Evolutionary conservation across 2,797 vertebrate genomes (phyloP).

Genomic region (Passerculus sandwichensis): DNA sequence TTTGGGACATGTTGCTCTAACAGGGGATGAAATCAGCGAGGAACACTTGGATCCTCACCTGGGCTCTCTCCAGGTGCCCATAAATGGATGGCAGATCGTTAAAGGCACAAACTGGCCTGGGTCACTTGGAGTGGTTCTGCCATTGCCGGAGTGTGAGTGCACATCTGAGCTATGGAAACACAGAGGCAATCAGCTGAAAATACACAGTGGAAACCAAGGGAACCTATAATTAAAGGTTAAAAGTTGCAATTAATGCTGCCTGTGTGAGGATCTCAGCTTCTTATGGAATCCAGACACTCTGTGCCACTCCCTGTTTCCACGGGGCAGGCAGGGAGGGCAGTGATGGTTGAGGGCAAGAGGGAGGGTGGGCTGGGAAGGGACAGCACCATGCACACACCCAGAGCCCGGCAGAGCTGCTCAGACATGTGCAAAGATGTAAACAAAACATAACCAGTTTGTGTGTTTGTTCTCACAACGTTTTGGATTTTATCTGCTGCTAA

Average conservation of each 20-base stretch:
- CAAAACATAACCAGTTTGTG: neutral
- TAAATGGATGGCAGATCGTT: neutral
- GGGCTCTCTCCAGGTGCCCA: neutral
- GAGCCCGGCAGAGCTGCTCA: neutral
- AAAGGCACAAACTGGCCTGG: neutral
- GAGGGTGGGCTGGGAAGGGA: neutral
- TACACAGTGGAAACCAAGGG: constrained; percentile 7
- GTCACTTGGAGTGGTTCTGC: neutral
- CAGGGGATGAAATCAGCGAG: neutral
- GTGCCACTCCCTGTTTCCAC: neutral
- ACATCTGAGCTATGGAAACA: neutral
- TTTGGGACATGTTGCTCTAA: neutral
- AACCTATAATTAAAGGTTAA: constrained; percentile 49
- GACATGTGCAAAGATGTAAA: neutral
- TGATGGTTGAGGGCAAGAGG: fast-evolving
- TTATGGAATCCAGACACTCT: constrained; percentile 44
- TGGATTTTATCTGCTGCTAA: neutral
- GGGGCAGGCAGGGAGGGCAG: neutral
- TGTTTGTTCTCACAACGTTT: neutral
- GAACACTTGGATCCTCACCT: neutral
- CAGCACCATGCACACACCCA: neutral
- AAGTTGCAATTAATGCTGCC: constrained; percentile 50
- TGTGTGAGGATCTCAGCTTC: constrained; percentile 14
- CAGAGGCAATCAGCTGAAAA: constrained; percentile 39
- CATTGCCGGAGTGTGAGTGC: neutral